Percentiles rank a stretch among this genome's conserved stretches.
Evolutionary conservation across 2,113 vertebrate species (phyloP).

Genomic region (Chionodraco myersi): DNA sequence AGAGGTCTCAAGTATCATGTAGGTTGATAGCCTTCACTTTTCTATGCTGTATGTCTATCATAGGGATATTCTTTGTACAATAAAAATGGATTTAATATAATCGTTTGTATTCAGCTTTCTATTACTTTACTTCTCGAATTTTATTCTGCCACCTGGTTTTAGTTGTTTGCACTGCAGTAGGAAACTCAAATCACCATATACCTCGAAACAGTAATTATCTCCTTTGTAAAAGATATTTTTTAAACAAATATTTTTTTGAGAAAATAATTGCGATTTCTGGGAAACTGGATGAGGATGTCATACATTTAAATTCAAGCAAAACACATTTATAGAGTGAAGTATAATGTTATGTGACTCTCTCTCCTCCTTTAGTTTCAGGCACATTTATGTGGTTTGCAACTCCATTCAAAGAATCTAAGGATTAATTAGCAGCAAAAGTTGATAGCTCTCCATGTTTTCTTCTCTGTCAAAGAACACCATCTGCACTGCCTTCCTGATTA

Average conservation of each 20-base stretch:
- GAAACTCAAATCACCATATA: conserved; percentile 3
- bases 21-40: neutral
- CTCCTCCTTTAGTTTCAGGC: conserved; percentile 58
- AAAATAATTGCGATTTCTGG: conserved; percentile 7
- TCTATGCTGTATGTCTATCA: neutral
- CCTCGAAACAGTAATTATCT: neutral
- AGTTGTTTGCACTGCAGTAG: neutral
- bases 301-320: conserved; percentile 10
- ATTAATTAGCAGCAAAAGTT: conserved; percentile 77
- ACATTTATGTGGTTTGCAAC: conserved; percentile 70
- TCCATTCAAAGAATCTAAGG: conserved; percentile 70
- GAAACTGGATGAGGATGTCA: neutral
- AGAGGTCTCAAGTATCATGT: conserved; percentile 5
- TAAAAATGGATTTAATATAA: neutral
- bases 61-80: neutral
- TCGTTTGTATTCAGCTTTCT: neutral
- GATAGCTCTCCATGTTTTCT: conserved; percentile 73
- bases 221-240: neutral
- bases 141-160: neutral
- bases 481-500: conserved; percentile 78
- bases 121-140: too few relatives aligned
- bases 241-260: neutral
- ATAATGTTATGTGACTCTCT: conserved; percentile 35
- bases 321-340: neutral
- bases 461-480: conserved; percentile 79